phyloP scores from a whole-genome alignment of 2,113 vertebrate genomes.

The Microtus richardsoni region DNA sequence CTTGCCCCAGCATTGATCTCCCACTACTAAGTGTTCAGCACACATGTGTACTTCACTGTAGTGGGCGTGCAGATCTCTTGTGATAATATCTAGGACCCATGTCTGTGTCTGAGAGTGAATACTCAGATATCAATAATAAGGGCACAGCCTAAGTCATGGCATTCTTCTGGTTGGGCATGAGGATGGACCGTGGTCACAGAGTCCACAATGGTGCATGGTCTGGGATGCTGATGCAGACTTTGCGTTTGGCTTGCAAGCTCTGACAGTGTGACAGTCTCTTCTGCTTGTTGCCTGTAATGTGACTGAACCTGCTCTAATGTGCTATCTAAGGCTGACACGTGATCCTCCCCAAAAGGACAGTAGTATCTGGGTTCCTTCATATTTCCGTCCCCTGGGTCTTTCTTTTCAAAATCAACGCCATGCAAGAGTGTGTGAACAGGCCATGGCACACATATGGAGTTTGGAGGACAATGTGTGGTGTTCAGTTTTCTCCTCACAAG shows the following conservation, averaged over 20 bases:
- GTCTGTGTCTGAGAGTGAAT: not conserved
- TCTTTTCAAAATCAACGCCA: not conserved
- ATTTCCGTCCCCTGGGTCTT: not conserved
- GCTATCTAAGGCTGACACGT: not conserved
- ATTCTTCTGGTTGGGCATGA: not conserved
- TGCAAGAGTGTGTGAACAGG: not conserved
- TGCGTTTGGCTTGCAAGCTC: not conserved
- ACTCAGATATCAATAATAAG: not conserved
- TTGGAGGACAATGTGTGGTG: not conserved
- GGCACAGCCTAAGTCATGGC: accelerated
- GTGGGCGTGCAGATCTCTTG: not conserved
- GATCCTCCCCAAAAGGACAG: not conserved
- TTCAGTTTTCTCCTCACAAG: not conserved
- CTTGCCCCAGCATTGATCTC: not conserved
- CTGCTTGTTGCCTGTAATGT: accelerated
- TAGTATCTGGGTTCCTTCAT: not conserved
- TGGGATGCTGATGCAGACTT: accelerated
- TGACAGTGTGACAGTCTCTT: not conserved
- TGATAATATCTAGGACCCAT: not conserved
- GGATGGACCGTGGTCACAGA: not conserved
- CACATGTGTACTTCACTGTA: not conserved
- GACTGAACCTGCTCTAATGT: too few species aligned
- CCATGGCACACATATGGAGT: not conserved
- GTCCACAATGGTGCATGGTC: accelerated
- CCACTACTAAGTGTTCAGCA: not conserved